Conservation (phyloP, 2,888 invertebrate genomes). For the Subacronicta megacephala region DNA sequence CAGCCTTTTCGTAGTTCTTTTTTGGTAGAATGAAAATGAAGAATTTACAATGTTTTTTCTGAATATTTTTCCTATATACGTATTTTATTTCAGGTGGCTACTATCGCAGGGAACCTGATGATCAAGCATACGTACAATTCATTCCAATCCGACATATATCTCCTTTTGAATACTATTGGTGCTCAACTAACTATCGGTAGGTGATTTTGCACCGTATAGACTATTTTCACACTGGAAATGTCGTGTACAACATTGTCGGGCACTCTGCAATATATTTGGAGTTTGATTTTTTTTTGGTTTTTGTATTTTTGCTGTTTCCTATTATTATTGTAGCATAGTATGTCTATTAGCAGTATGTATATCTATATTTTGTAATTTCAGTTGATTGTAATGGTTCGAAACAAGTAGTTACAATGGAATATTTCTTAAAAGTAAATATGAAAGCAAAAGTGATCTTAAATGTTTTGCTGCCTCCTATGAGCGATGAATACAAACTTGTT, state of each 20-base stretch:
- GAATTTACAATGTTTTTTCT: too few species aligned
- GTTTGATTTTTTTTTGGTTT: too few species aligned
- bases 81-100: constrained; percentile 85
- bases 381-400: constrained; percentile 51
- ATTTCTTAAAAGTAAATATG: constrained; percentile 73
- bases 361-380: too few species aligned
- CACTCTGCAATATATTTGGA: too few species aligned
- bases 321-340: too few species aligned
- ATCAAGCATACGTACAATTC: constrained; percentile 91
- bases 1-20: too few species aligned
- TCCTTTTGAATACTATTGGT: constrained; percentile 77
- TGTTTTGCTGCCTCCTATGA: constrained; percentile 77
- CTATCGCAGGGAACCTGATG: constrained; percentile 92
- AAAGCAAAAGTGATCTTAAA: constrained; percentile 60
- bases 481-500: constrained; percentile 81
- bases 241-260: too few species aligned
- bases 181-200: constrained; percentile 67
- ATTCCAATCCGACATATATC: constrained; percentile 92
- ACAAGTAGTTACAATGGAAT: constrained; percentile 68
- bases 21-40: too few species aligned
- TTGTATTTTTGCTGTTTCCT: too few species aligned
- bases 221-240: too few species aligned
- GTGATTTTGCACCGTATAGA: constrained; percentile 16
- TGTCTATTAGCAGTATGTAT: too few species aligned
- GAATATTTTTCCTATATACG: neutral